phyloP scores from a whole-genome alignment of 1,140 invertebrate species.

The Lepidurus couesii region DNA sequence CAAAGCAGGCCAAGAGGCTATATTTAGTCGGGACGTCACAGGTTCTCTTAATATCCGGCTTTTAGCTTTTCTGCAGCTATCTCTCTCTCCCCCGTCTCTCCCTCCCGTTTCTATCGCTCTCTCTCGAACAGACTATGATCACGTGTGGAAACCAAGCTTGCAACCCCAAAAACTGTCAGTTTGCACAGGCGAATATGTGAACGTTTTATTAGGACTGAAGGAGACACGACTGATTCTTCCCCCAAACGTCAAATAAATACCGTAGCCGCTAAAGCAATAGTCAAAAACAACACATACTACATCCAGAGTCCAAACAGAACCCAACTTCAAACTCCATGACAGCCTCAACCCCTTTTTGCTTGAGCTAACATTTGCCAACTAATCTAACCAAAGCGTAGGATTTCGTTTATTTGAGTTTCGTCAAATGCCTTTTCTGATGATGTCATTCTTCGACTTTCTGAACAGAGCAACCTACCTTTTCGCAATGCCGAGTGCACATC shows the following conservation, averaged over 20 bases:
- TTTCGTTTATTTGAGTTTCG: background rate
- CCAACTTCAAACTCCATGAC: background rate
- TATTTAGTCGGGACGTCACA: background rate
- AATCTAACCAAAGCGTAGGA: background rate
- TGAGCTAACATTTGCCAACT: background rate
- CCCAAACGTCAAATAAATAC: background rate
- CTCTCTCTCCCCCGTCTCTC: background rate
- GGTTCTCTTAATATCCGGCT: slow-evolving; percentile 13
- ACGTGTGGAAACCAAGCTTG: background rate
- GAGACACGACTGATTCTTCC: background rate
- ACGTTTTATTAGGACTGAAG: background rate
- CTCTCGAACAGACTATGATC: background rate
- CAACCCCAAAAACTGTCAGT: background rate
- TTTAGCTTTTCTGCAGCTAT: slow-evolving; percentile 9
- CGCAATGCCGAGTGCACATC: slow-evolving; percentile 35
- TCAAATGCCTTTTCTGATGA: background rate
- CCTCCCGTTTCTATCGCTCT: background rate
- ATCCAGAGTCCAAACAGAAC: background rate
- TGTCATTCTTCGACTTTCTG: background rate
- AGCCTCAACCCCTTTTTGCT: no score
- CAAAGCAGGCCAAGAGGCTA: background rate
- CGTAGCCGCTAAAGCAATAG: background rate
- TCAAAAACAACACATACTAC: background rate
- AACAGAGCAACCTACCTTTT: slow-evolving; percentile 34
- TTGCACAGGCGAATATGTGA: background rate